A percentile compares a stretch with the other conserved stretches of the same genome.
These are phyloP conservation scores for Cyclina sinensis DNA, from an alignment of 1,140 invertebrate genomes.

Conservation along the genomic window DNA sequence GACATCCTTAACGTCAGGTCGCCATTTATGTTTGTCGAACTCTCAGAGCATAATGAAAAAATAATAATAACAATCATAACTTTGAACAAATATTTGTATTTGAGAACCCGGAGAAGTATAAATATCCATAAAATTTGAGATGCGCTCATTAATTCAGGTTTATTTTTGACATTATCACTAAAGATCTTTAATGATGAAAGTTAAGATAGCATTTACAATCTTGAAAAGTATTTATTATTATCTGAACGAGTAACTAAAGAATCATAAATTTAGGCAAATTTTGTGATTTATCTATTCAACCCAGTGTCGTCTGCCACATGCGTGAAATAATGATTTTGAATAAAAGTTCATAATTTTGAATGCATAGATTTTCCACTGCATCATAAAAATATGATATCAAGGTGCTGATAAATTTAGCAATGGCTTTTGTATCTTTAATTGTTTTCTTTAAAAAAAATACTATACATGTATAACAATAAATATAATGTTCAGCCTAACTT, in stretches of 20 bases:
- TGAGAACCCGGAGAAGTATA: not conserved
- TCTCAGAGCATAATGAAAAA: not conserved
- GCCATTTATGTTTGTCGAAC: not conserved
- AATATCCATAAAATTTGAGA: conserved; percentile 21
- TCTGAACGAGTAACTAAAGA: not conserved
- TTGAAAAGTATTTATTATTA: not conserved
- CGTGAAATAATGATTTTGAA: too few species aligned
- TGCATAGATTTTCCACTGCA: too few species aligned
- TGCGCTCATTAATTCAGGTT: conserved; percentile 25
- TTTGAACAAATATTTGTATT: conserved; percentile 25
- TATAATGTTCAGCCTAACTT: too few species aligned
- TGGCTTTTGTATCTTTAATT: too few species aligned
- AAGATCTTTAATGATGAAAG: not conserved
- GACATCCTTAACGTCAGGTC: not conserved
- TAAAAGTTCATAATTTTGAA: too few species aligned
- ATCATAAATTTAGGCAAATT: too few species aligned
- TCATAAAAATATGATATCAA: too few species aligned
- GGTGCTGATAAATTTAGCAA: too few species aligned
- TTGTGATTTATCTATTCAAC: too few species aligned
- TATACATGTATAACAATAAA: too few species aligned
- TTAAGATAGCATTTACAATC: not conserved
- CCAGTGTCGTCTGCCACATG: too few species aligned
- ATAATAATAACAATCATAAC: not conserved
- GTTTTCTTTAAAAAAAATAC: too few species aligned
- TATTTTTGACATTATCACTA: conserved; percentile 16